Base-by-base conservation (phyloP, 2,888 invertebrate genomes). In the Trissolcus brochymenae region DNA sequence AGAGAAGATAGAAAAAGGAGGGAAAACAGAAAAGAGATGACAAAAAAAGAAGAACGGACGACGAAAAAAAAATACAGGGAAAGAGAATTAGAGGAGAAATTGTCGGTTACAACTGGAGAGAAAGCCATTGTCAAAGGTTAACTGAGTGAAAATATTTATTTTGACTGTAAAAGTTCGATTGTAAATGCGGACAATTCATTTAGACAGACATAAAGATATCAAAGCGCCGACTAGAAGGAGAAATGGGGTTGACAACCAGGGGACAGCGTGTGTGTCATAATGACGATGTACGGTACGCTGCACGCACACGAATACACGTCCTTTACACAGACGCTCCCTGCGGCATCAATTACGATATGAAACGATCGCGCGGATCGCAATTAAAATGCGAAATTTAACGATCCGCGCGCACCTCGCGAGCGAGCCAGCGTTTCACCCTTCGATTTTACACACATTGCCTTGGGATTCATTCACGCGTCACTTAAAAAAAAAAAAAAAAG, bases 351-450 rank as follows among this genome's bases (percentile, higher is more conserved):
- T 84, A 83, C 82, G 79, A 70, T 73, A 70, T 61, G 46, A 54
- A 57, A 59, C 56, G 62, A 78, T 76, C 78, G 70, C 68, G 73
- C 66, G 67, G 70, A 82, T 85, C 80, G 82, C 82, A 84, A 85
- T 85, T 84, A 84, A 84, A 84, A 84, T 83, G 82, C 81, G 82
- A 84, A 85, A 83, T 82, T 83, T 83, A 81, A 82, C 82, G 80
- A 83, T 84, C 80, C 71, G 75, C 65, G 79, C 62, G 73, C 73
- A 56, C 19, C 60, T 56, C 73, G 55, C 56, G 46, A 51, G 66
- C 67, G 11, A 67, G 67, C 61, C 61, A 1, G 35, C 35, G 14
- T 57, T 61, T 57, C 55, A 40, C 55, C 56, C 59, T 62, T 56
- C 61, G 62, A 62, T 67, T 67, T 66, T 73, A 61, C 66, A 61